These are phyloP conservation scores for Trimorus sp. DNA, from an alignment of 2,888 invertebrate genomes.

Conservation along the genomic window DNA sequence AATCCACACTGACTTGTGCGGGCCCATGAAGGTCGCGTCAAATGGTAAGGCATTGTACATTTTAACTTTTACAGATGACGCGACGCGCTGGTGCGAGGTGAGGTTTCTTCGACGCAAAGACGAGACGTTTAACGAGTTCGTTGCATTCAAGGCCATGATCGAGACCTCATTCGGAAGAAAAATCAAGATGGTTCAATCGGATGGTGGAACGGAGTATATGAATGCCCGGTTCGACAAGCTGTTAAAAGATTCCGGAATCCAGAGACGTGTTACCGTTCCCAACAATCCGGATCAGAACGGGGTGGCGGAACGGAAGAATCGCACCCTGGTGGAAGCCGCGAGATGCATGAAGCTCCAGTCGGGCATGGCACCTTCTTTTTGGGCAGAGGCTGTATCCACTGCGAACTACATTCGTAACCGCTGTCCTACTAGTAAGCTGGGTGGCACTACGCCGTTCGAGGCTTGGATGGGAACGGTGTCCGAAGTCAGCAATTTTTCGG, in stretches of 20 bases:
- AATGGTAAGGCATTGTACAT: constrained; percentile 41
- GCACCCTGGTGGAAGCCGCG: constrained; percentile 40
- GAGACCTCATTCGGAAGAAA: not conserved
- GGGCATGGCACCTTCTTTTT: constrained; percentile 64
- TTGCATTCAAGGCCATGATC: constrained; percentile 37
- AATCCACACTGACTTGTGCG: constrained; percentile 68
- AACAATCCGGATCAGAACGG: constrained; percentile 72
- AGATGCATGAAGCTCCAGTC: constrained; percentile 65
- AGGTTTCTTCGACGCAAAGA: not conserved
- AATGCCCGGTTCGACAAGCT: constrained; percentile 1
- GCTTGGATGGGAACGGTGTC: constrained; percentile 48
- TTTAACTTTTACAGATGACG: constrained; percentile 6
- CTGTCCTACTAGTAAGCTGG: constrained; percentile 58
- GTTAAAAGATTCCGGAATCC: not conserved
- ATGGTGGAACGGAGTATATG: not conserved
- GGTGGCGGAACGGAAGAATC: constrained; percentile 49
- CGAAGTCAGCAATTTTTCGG: constrained; percentile 37
- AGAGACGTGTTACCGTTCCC: constrained; percentile 63
- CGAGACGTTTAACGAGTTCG: constrained; percentile 40
- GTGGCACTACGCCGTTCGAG: constrained; percentile 55
- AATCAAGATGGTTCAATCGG: not conserved
- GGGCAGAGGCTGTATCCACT: constrained; percentile 69
- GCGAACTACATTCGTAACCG: constrained; percentile 66
- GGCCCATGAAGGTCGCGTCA: constrained; percentile 66
- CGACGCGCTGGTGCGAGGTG: constrained; percentile 9